phyloP scores from a whole-genome alignment of 1,140 invertebrate genomes.

The Lerema accius region DNA sequence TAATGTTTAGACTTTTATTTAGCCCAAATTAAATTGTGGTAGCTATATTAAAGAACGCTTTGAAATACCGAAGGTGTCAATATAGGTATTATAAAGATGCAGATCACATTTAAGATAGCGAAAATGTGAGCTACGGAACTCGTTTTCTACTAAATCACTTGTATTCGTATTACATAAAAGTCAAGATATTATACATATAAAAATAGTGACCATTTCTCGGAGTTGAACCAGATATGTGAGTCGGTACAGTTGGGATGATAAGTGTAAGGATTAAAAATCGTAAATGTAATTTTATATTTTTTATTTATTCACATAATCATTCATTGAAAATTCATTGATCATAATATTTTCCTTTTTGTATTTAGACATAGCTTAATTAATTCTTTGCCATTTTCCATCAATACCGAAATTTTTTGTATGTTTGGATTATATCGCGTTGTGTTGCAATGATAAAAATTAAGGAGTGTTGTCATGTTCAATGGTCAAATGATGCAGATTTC shows the following conservation, averaged over 20 bases:
- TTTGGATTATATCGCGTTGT: too few relatives aligned
- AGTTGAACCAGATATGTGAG: constrained; percentile 18
- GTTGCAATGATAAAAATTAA: too few relatives aligned
- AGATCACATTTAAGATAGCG: constrained; percentile 18
- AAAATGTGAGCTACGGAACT: constrained; percentile 22
- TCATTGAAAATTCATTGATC: too few relatives aligned
- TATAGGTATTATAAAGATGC: constrained; percentile 17
- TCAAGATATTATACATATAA: constrained; percentile 15
- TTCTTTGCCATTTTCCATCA: too few relatives aligned
- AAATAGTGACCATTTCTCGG: constrained; percentile 27
- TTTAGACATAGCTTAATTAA: too few relatives aligned
- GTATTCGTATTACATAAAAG: constrained; percentile 34
- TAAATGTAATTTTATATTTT: neutral
- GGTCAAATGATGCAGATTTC: too few relatives aligned
- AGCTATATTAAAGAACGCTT: constrained; percentile 1
- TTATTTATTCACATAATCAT: neutral
- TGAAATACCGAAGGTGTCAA: constrained; percentile 34
- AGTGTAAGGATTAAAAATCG: too few relatives aligned
- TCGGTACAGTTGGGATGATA: constrained; percentile 6
- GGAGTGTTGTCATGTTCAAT: too few relatives aligned
- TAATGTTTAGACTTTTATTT: too few relatives aligned
- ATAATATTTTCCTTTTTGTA: too few relatives aligned
- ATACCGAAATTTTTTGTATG: too few relatives aligned
- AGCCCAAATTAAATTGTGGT: too few relatives aligned
- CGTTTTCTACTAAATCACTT: constrained; percentile 26